Evolutionary conservation across 2,888 invertebrate species (phyloP).

Genomic region (Entomobrya multifasciata): DNA sequence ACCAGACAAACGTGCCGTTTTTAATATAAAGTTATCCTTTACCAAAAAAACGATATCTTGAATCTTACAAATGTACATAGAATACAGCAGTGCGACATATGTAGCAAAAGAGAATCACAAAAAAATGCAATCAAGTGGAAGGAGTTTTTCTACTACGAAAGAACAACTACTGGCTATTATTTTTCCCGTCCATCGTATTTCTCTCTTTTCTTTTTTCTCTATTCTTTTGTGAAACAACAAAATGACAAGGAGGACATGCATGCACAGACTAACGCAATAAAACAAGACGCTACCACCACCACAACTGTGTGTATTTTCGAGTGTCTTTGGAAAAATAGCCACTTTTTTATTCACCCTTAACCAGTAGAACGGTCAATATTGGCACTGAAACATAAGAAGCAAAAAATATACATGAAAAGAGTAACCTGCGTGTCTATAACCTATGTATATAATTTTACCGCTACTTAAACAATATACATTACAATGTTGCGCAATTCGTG

Average conservation of each 20-base stretch:
- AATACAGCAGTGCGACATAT: neutral
- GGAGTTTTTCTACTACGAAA: conserved; percentile 19
- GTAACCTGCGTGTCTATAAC: neutral
- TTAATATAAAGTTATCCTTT: neutral
- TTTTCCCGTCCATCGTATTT: conserved; percentile 40
- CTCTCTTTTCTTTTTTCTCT: neutral
- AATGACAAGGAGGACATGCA: conserved; percentile 59
- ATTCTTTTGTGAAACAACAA: conserved; percentile 35
- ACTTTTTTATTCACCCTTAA: conserved; percentile 32
- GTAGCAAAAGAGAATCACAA: neutral
- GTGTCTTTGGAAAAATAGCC: conserved; percentile 25
- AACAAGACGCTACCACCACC: conserved; percentile 26
- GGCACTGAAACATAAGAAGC: neutral
- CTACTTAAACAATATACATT: too few relatives aligned
- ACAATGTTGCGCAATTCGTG: conserved; percentile 49
- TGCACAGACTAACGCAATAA: conserved; percentile 31
- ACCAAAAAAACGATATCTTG: neutral
- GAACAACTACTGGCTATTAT: conserved; percentile 35
- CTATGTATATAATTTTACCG: neutral
- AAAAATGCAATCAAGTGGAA: conserved; percentile 62
- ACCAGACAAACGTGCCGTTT: too few relatives aligned
- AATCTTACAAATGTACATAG: neutral
- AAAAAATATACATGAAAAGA: neutral
- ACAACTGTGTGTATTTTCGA: neutral
- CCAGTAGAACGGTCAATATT: conserved; percentile 38